phyloP scores from a whole-genome alignment of 2,888 invertebrate species.

The Synanthedon vespiformis region DNA sequence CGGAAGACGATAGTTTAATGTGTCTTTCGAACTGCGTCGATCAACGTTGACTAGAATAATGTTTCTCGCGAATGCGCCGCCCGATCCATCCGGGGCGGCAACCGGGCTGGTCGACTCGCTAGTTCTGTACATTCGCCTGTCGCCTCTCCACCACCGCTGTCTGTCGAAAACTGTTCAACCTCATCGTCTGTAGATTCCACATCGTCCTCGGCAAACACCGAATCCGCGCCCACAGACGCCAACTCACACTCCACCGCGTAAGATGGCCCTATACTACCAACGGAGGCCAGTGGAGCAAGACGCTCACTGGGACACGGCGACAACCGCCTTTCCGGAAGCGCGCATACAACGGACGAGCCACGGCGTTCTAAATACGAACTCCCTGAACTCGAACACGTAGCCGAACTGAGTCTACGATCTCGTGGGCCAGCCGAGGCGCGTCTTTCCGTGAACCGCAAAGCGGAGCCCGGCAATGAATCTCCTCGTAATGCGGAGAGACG shows the following conservation, averaged over 20 bases:
- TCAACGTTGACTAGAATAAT: constrained; percentile 74
- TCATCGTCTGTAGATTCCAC: constrained; percentile 85
- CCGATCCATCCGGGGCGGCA: constrained; percentile 45
- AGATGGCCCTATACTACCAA: constrained; percentile 81
- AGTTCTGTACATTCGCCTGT: constrained; percentile 55
- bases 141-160: constrained; percentile 75
- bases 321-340: constrained; percentile 82
- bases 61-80: constrained; percentile 81
- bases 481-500: constrained; percentile 70
- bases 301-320: constrained; percentile 78
- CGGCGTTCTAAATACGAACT: constrained; percentile 86
- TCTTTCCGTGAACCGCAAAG: constrained; percentile 62
- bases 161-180: constrained; percentile 86
- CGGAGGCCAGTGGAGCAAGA: constrained; percentile 83
- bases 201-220: constrained; percentile 81
- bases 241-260: constrained; percentile 77
- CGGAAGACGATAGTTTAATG: constrained; percentile 52
- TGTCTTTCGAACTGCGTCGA: constrained; percentile 26
- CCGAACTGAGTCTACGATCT: constrained; percentile 79
- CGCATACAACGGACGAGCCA: constrained; percentile 82
- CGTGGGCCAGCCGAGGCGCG: constrained; percentile 59
- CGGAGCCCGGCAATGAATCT: constrained; percentile 73
- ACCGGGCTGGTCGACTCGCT: constrained; percentile 42
- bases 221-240: constrained; percentile 80
- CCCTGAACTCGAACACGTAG: constrained; percentile 87